A percentile compares a stretch with the other conserved stretches of the same genome.
These are phyloP conservation scores for Pelobates fuscus DNA, from an alignment of 2,113 vertebrate species.

Conservation along the genomic window DNA sequence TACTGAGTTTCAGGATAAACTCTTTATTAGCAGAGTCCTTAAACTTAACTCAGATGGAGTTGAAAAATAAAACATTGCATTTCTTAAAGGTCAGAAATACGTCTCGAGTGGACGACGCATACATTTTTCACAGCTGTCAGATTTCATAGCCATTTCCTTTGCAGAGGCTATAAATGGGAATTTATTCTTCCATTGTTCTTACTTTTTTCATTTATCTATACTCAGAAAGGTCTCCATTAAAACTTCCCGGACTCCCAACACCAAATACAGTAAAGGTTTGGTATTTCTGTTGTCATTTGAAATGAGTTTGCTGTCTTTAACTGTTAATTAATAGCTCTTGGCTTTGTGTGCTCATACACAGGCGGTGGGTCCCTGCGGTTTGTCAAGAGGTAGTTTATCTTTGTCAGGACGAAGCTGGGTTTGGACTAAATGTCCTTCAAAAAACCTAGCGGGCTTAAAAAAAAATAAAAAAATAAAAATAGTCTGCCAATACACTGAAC, in stretches of 20 bases:
- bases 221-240: constrained; percentile 46
- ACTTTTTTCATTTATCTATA: constrained; percentile 36
- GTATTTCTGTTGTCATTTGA: constrained; percentile 37
- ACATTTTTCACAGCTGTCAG: constrained; percentile 48
- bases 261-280: constrained; percentile 35
- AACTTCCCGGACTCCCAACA: constrained; percentile 16
- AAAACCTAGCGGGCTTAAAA: constrained; percentile 41
- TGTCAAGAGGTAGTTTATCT: constrained; percentile 43
- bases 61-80: constrained; percentile 39
- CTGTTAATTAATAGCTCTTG: constrained; percentile 51
- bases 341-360: constrained; percentile 43
- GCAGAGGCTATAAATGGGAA: constrained; percentile 45
- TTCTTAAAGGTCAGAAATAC: constrained; percentile 40
- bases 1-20: neutral
- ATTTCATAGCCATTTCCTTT: constrained; percentile 39
- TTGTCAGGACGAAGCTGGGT: constrained; percentile 36
- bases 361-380: constrained; percentile 40
- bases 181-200: constrained; percentile 43
- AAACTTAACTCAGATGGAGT: constrained; percentile 18
- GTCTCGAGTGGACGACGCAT: constrained; percentile 36
- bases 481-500: constrained; percentile 30
- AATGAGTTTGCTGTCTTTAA: constrained; percentile 49
- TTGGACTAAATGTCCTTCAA: constrained; percentile 46
- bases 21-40: constrained; percentile 38
- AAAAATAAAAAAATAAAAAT: too few relatives aligned